Evolutionary conservation across 2,113 vertebrate genomes (phyloP).

Genomic region (Numida meleagris): DNA sequence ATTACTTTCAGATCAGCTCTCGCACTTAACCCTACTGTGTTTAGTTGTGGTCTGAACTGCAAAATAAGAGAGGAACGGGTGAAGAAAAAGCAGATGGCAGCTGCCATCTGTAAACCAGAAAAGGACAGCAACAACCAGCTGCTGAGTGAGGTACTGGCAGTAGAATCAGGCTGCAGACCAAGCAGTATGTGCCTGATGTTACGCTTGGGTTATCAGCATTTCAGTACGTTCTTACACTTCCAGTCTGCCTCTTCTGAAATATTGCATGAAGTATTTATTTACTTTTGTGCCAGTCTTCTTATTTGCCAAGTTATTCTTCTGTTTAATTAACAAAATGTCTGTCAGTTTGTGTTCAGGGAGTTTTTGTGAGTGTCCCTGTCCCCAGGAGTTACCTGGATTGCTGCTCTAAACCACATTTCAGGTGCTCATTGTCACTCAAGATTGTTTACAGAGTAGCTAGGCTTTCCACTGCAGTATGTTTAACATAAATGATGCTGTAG

Average conservation of each 20-base stretch:
- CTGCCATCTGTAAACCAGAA: conserved; percentile 4
- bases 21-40: not conserved
- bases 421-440: not conserved
- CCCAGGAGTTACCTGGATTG: not conserved
- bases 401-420: not conserved
- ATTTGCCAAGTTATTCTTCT: not conserved
- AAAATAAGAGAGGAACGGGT: not conserved
- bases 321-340: not conserved
- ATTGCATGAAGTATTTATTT: not conserved
- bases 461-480: not conserved
- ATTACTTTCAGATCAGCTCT: not conserved
- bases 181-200: not conserved
- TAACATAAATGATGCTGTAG: not conserved
- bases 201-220: not conserved
- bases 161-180: not conserved
- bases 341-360: not conserved
- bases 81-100: conserved; percentile 10
- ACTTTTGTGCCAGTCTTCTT: not conserved
- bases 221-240: not conserved
- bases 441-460: not conserved
- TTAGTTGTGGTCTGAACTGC: not conserved
- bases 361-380: not conserved
- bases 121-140: conserved; percentile 22
- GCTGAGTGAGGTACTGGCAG: not conserved
- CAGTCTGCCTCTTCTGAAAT: not conserved